Conservation (phyloP, 2,113 vertebrate genomes). For the Suncus etruscus region DNA sequence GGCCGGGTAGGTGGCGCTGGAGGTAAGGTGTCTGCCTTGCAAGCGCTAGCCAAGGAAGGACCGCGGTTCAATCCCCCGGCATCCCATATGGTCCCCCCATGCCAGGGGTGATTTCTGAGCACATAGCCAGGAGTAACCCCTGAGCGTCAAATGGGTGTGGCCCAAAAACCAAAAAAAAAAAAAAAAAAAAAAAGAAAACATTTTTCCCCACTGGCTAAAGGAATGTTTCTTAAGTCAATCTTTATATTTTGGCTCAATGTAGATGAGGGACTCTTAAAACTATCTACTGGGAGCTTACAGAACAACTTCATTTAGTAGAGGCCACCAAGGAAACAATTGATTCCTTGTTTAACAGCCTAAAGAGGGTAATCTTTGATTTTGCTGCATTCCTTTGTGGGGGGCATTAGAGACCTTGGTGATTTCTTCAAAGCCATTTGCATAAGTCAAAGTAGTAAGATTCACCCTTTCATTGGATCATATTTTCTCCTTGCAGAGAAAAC, state of each 20-base stretch:
- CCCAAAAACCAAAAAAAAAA: too few species aligned
- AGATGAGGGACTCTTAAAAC: not conserved
- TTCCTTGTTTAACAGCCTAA: not conserved
- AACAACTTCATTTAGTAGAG: not conserved
- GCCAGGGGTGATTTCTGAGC: too few species aligned
- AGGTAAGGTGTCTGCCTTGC: too few species aligned
- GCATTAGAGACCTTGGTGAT: not conserved
- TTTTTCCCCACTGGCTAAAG: not conserved
- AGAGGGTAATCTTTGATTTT: not conserved
- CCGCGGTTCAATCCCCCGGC: too few species aligned
- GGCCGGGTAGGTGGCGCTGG: too few species aligned
- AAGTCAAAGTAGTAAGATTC: not conserved
- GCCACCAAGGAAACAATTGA: not conserved
- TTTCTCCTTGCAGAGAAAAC: conserved; percentile 55
- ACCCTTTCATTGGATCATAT: conserved; percentile 16
- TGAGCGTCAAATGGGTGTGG: too few species aligned
- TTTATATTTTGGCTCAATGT: not conserved
- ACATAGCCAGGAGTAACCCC: too few species aligned
- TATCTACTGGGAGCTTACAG: not conserved
- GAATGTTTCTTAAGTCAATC: not conserved
- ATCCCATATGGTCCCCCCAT: too few species aligned
- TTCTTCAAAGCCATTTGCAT: not conserved
- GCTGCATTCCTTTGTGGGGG: not conserved
- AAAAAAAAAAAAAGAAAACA: too few species aligned
- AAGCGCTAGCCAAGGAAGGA: too few species aligned